A percentile compares a stretch with the other conserved stretches of the same genome.
Evolutionary conservation across 2,888 invertebrate genomes (phyloP).

Genomic region (Plagodis pulveraria): DNA sequence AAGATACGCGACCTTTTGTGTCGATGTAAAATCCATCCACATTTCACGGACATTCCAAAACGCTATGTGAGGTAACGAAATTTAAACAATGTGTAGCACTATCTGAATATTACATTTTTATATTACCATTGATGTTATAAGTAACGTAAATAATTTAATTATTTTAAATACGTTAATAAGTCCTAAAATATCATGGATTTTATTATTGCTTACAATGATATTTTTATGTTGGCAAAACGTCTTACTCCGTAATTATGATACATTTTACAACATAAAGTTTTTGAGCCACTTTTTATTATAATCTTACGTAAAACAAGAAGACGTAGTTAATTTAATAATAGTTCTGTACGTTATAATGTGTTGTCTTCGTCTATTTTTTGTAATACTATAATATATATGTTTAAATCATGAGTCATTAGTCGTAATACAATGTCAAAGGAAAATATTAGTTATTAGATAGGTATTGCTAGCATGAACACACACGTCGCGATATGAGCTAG

Average conservation of each 20-base stretch:
- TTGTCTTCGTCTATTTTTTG: conserved; percentile 13
- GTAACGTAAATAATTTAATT: conserved; percentile 31
- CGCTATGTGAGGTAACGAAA: conserved; percentile 8
- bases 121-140: conserved; percentile 36
- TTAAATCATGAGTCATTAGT: conserved; percentile 16
- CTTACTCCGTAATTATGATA: conserved; percentile 62
- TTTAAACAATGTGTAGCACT: conserved; percentile 41
- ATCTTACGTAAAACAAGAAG: conserved; percentile 45
- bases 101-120: conserved; percentile 41
- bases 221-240: conserved; percentile 69
- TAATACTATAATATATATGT: conserved; percentile 24
- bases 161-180: conserved; percentile 43
- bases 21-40: no score
- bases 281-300: conserved; percentile 67
- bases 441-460: not conserved
- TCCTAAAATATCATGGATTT: conserved; percentile 53
- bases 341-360: conserved; percentile 12
- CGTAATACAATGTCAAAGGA: conserved; percentile 5
- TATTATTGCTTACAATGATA: conserved; percentile 77
- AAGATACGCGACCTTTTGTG: not conserved
- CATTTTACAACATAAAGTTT: conserved; percentile 62
- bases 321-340: conserved; percentile 33
- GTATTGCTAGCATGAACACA: conserved; percentile 2
- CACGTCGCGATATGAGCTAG: no score
- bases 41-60: no score